Base-by-base conservation (phyloP, 1,140 invertebrate genomes). In the Limonius californicus region DNA sequence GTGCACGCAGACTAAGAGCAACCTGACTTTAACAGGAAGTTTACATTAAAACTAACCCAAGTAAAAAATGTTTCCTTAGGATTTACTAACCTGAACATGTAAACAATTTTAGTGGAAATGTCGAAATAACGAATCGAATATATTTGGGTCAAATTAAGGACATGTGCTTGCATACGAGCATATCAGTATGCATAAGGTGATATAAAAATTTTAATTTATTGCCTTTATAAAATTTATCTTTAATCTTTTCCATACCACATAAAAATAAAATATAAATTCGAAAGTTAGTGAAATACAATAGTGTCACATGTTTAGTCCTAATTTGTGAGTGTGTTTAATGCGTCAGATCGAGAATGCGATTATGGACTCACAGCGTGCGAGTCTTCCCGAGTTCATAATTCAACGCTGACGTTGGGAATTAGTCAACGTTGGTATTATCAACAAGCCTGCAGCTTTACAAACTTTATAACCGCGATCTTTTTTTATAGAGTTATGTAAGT, bases 301-400 rank as follows among this genome's bases (percentile, higher is more conserved):
- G 62, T 59, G 62, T 50, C 45, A 50, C 45, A 50, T 50, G 45
- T 66, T 66, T 60, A 67, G 54, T 61, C 62, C 66, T 68, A 70
- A 70, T 70, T 70, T 70, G 68, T 70, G 68, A 65, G 65, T 70
- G 67, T 70, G 68, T 70, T 68, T 66, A 65, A 63, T 66, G 57
- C 59, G 58, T 66, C 66, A 70, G 68, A 70, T 70, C 66, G 54
- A 54, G 63, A 62, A 65, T 70, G 61, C 68, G 66, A 68, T 68
- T 70, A 63, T 65, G 59, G 60, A 47, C 54, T 62, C 60, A 39
- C 45, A 55, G 61, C 42, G 64, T 27, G 61, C 61, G 16, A 15
- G 61, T 54, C 32, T 50, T 50, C 45, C 56, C 32, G 32, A 23
- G 43, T 30, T 59, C 60, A 66, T 66, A 66, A 66, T 57, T 66